Conservation (phyloP, 2,888 invertebrate genomes). For the Acheta domesticus region DNA sequence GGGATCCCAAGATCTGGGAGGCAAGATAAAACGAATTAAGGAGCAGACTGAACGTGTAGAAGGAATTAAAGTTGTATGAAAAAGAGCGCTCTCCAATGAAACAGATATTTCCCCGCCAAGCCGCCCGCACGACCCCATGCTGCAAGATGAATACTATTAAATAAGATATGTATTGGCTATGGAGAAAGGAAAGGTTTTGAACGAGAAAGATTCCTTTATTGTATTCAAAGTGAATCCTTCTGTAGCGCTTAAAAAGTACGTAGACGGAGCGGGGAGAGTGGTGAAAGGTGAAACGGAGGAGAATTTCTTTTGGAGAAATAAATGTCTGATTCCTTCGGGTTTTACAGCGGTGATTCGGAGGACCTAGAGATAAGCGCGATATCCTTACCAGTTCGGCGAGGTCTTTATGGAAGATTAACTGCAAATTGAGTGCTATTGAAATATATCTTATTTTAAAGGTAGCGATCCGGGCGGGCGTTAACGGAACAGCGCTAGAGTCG, state of each 20-base stretch:
- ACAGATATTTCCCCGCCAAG: neutral
- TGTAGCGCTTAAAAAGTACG: neutral
- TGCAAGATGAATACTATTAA: neutral
- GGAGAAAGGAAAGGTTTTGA: neutral
- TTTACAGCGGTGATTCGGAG: neutral
- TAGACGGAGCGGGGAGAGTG: neutral
- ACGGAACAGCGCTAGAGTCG: neutral
- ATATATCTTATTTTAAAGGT: slow-evolving; percentile 3
- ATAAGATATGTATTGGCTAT: neutral
- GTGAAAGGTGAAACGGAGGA: neutral
- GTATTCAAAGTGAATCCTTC: neutral
- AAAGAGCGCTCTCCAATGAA: neutral
- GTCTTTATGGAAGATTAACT: slow-evolving; percentile 7
- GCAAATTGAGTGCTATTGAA: neutral
- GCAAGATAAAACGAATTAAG: neutral
- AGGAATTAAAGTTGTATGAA: neutral
- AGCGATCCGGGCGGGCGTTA: neutral
- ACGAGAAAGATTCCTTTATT: neutral
- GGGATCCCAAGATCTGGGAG: no score
- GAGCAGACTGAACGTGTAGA: neutral
- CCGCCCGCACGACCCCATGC: no score
- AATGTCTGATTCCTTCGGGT: neutral
- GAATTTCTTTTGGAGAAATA: neutral
- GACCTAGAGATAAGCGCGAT: neutral
- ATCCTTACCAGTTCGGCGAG: neutral